Conservation (phyloP, 2,888 invertebrate species). For the Ophonus ardosiacus region DNA sequence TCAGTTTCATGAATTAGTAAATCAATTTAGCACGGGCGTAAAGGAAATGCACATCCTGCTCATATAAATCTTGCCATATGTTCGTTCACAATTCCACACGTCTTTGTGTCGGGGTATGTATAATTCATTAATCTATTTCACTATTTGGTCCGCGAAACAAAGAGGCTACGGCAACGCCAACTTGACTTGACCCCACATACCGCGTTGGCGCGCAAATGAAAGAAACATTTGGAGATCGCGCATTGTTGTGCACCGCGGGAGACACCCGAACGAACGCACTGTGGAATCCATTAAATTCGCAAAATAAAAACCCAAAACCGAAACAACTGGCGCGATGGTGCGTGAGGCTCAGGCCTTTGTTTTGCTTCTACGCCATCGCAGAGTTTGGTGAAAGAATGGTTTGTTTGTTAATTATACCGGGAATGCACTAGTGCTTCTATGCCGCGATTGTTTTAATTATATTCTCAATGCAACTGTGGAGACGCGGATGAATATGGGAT, state of each 20-base stretch:
- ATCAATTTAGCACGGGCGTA: neutral
- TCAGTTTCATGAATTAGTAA: neutral
- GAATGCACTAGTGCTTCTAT: slow-evolving; percentile 2
- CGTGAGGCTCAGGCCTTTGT: slow-evolving; percentile 13
- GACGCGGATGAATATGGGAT: neutral
- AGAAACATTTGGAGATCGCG: slow-evolving; percentile 61
- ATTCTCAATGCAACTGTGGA: slow-evolving; percentile 12
- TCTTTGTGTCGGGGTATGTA: neutral
- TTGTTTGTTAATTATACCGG: slow-evolving; percentile 30
- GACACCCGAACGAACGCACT: slow-evolving; percentile 9
- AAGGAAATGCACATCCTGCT: neutral
- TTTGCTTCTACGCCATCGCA: neutral
- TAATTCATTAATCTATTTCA: slow-evolving; percentile 56
- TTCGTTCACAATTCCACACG: slow-evolving; percentile 28
- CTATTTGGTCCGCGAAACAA: slow-evolving; percentile 44
- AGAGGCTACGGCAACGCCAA: neutral
- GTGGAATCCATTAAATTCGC: slow-evolving; percentile 55
- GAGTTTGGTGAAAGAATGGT: slow-evolving; percentile 26
- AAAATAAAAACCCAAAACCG: slow-evolving; percentile 54
- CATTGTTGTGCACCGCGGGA: slow-evolving; percentile 54
- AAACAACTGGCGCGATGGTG: slow-evolving; percentile 48
- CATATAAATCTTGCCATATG: slow-evolving; percentile 16
- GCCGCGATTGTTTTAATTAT: slow-evolving; percentile 18
- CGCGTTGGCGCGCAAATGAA: slow-evolving; percentile 58
- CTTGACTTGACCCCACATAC: slow-evolving; percentile 52